These are phyloP conservation scores for Stichopus horrens DNA, from an alignment of 53 echinoderm and acorn worm genomes.

Conservation along the genomic window DNA sequence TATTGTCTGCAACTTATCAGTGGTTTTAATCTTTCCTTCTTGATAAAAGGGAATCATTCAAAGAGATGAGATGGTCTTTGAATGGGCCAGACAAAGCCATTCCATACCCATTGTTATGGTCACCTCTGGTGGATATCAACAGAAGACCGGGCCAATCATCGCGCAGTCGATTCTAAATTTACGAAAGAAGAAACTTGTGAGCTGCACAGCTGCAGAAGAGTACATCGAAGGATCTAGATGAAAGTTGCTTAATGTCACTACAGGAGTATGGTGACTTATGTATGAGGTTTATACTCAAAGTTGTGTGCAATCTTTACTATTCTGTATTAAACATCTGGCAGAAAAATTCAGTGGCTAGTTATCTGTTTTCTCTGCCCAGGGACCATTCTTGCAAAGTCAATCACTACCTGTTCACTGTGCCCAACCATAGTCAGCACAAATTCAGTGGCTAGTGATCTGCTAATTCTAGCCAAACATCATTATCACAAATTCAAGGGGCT, in stretches of 20 bases:
- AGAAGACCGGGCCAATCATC: slow-evolving; percentile 86
- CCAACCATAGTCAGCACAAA: too few species aligned
- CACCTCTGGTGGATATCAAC: slow-evolving; percentile 96
- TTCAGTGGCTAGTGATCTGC: too few species aligned
- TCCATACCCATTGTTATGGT: slow-evolving; percentile 94
- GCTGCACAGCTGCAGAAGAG: slow-evolving; percentile 69
- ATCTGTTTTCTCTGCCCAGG: too few species aligned
- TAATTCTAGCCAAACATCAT: too few species aligned
- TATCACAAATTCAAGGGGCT: too few species aligned
- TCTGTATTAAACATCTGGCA: too few species aligned
- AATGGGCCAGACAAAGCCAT: slow-evolving; percentile 58
- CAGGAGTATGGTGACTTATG: background rate
- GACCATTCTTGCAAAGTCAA: too few species aligned
- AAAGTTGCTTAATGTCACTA: background rate
- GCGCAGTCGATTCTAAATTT: slow-evolving; percentile 93
- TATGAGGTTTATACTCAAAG: too few species aligned
- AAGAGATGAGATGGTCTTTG: slow-evolving; percentile 91
- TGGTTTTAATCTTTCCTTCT: background rate
- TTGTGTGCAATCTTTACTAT: too few species aligned
- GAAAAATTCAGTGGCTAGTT: too few species aligned
- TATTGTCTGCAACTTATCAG: too few species aligned
- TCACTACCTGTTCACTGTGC: too few species aligned
- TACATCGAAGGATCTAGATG: slow-evolving; percentile 17
- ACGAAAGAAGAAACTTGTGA: slow-evolving; percentile 63
- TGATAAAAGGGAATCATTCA: slow-evolving; percentile 72